Base-by-base conservation (phyloP, 2,888 invertebrate species). In the Clivina fossor region DNA sequence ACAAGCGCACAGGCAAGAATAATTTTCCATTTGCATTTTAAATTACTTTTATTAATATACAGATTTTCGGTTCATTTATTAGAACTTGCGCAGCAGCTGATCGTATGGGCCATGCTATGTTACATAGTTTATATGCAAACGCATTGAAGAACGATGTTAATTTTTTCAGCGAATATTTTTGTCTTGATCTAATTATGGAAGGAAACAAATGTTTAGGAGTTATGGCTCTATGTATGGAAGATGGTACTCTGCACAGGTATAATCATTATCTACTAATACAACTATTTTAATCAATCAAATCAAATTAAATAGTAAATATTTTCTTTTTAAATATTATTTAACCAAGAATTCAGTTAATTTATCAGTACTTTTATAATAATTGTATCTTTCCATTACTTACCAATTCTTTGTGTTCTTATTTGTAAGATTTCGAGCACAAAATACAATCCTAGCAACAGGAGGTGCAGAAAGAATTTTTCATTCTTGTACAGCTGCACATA, bases 401-500 rank as follows among this genome's bases (percentile, higher is more conserved):
- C 5, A 4, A 7, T 9, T 24, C 4, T 24, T 24, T 4, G 26
- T 7, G 9, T 9, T 9, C 3, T 53, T 11, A 30, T 32, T 53
- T 11, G 24, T 32, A 35, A 30, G 54, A 32, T 83, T 83, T 77
- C 80, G 81, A 68, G 81, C 82, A 0, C 77, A 78, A 68, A 83
- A 80, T 69, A 82, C 82, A 63, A 81, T 88, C 53, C 72, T 92
- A 55, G 90, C 91, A n/a, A 91, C 91, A 1, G 92, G 92, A 30
- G 91, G 91, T 48, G 88, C 85, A 38, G 90, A 89, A 64, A 83
- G 97, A 51, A 84, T 93, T 2, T 99, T 90, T 77, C 97, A 97
- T 80, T 94, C 95, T 30, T 96, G 95, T 73, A 98, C 98, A 1
- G 93, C 95, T 0, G 98, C 97, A 9, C 96, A 97, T 77, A 96